Evolutionary conservation across 2,797 vertebrate genomes (phyloP), one percentile per base, ranked within the genome.

Genomic region (Ptychadena robeensis): DNA sequence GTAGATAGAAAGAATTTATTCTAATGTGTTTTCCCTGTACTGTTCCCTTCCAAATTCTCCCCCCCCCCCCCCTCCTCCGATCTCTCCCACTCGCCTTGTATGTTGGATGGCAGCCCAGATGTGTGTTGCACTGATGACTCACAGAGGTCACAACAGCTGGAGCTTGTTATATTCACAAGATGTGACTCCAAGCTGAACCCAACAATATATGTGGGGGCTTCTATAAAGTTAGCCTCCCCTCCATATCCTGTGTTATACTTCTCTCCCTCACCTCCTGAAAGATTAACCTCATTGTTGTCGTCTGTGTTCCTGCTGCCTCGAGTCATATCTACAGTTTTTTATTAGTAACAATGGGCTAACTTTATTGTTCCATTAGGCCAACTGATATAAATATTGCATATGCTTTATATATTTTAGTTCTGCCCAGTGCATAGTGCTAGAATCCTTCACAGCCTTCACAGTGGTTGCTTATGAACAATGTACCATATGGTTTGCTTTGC

Each of bases 71-170:
- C 57, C 48, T 73, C 57, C 30, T 31, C 74, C 25, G 14, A 30
- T 12, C 37, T 76, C 37, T 75, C 77, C 48, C 53, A 37, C 72
- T 75, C 59, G 40, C 80, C 37, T 69, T 68, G 37, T 25, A 80
- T 37, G 4, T 73, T 84, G 77, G 82, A 80, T 68, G 6, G 59
- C 15, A 35, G 77, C 77, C 82, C 77, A 84, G 71, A 74, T 84
- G 77, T 69, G 77, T 67, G 28, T 34, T 80, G 64, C 28, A 63
- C 65, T 25, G 22, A 75, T 84, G 82, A 84, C 35, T 84, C 82
- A 84, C 63, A 73, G 27, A 80, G 77, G 64, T 70, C 53, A 57
- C 77, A 74, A 80, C 82, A 84, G 82, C 77, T 80, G 77, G 77
- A 80, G 69, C 65, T 28, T 75, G 71, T 84, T 84, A 84, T 73